A percentile compares a stretch with the other conserved stretches of the same genome.
These are phyloP conservation scores for Eueremaeus valkanovi DNA, from an alignment of 2,888 invertebrate genomes.

Conservation along the genomic window DNA sequence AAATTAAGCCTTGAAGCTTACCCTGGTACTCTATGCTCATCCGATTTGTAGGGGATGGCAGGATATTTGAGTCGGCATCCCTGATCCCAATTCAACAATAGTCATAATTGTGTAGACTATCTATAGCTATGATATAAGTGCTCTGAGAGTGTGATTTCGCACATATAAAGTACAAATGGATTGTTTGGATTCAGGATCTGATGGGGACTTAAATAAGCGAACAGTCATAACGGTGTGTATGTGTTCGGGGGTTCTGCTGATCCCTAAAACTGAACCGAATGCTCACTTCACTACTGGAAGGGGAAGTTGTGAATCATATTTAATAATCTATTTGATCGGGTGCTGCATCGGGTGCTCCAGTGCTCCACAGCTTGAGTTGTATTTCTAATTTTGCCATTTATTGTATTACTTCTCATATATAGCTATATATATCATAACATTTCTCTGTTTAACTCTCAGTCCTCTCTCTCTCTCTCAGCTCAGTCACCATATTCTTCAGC, in stretches of 20 bases:
- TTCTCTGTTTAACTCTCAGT: too few species aligned
- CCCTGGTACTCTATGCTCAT: too few species aligned
- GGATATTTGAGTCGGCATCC: too few species aligned
- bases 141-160: neutral
- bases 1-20: too few species aligned
- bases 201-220: neutral
- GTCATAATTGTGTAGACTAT: neutral
- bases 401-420: neutral
- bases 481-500: neutral
- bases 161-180: neutral
- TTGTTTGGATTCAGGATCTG: neutral
- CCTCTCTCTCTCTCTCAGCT: too few species aligned
- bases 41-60: too few species aligned
- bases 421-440: neutral
- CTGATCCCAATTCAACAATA: neutral
- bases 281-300: too few species aligned
- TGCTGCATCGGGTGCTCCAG: too few species aligned
- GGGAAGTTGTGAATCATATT: slow-evolving; percentile 29
- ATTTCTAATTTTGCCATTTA: slow-evolving; percentile 35
- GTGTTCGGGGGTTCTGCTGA: neutral
- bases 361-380: slow-evolving; percentile 27
- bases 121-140: neutral
- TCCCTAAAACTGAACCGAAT: neutral
- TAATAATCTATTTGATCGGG: slow-evolving; percentile 31
- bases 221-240: neutral